Evolutionary conservation across 1,140 invertebrate species (phyloP).

Genomic region (Phymorhynchus buccinoides): DNA sequence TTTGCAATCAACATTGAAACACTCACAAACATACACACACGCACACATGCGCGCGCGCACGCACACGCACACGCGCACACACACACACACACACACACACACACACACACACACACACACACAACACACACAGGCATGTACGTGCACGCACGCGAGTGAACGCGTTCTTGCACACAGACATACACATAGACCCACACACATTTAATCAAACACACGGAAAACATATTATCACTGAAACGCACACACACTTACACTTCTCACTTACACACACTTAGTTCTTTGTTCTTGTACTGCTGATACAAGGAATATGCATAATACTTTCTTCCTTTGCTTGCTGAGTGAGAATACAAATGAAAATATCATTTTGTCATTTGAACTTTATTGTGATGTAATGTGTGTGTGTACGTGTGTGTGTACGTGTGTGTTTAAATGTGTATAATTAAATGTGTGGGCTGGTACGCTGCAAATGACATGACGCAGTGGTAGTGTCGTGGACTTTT

Average conservation of each 20-base stretch:
- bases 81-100: constrained; percentile 22
- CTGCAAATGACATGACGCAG: too few relatives aligned
- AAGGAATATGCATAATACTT: too few relatives aligned
- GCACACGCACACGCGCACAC: constrained; percentile 17
- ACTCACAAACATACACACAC: constrained; percentile 21
- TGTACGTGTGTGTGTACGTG: too few relatives aligned
- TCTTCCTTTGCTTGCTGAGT: too few relatives aligned
- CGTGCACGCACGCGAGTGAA: neutral
- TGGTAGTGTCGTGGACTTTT: too few relatives aligned
- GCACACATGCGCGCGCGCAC: constrained; percentile 8
- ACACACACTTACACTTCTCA: neutral
- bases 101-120: constrained; percentile 9
- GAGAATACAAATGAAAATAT: too few relatives aligned
- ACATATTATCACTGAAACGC: neutral
- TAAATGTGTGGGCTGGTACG: too few relatives aligned
- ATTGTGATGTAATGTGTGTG: too few relatives aligned
- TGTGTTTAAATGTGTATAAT: too few relatives aligned
- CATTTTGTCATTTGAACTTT: too few relatives aligned
- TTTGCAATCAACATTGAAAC: neutral
- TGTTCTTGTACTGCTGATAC: too few relatives aligned
- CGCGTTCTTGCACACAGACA: neutral
- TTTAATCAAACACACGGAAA: neutral
- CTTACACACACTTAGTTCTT: neutral
- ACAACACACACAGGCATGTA: neutral
- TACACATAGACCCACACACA: neutral